Conservation (phyloP, 2,888 invertebrate species). For the Parnassius apollo region DNA sequence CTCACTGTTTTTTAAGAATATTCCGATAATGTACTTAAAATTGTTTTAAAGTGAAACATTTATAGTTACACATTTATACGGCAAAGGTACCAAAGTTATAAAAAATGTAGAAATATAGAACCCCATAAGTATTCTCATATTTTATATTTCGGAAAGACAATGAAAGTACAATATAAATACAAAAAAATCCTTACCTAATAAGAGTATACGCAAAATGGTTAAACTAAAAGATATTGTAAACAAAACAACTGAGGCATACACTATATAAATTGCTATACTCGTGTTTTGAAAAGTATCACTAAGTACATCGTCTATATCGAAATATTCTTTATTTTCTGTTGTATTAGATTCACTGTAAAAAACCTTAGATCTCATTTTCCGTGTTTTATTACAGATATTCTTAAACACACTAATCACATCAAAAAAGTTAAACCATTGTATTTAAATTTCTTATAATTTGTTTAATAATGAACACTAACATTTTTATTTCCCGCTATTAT, state of each 20-base stretch:
- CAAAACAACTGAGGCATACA: slow-evolving; percentile 4
- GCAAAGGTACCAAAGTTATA: too few species aligned
- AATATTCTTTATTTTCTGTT: slow-evolving; percentile 8
- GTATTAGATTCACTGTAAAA: background rate
- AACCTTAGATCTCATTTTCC: slow-evolving; percentile 15
- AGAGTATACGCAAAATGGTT: slow-evolving; percentile 7
- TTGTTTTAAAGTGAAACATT: too few species aligned
- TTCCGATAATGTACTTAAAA: too few species aligned
- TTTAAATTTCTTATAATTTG: background rate
- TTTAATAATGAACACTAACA: too few species aligned
- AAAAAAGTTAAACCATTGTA: background rate
- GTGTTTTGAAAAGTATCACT: background rate
- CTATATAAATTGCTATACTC: slow-evolving; percentile 2
- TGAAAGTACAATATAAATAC: background rate
- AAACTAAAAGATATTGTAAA: slow-evolving; percentile 7
- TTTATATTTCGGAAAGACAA: too few species aligned
- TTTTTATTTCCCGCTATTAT: too few species aligned
- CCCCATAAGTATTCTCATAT: too few species aligned
- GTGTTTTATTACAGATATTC: background rate
- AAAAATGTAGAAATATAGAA: too few species aligned
- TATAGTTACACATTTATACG: too few species aligned
- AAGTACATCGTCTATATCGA: slow-evolving; percentile 5
- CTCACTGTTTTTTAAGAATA: too few species aligned
- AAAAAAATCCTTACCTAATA: slow-evolving; percentile 20
- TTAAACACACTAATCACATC: background rate